Conservation (phyloP, 2,888 invertebrate genomes). For the Drosophila pseudotalamancana region DNA sequence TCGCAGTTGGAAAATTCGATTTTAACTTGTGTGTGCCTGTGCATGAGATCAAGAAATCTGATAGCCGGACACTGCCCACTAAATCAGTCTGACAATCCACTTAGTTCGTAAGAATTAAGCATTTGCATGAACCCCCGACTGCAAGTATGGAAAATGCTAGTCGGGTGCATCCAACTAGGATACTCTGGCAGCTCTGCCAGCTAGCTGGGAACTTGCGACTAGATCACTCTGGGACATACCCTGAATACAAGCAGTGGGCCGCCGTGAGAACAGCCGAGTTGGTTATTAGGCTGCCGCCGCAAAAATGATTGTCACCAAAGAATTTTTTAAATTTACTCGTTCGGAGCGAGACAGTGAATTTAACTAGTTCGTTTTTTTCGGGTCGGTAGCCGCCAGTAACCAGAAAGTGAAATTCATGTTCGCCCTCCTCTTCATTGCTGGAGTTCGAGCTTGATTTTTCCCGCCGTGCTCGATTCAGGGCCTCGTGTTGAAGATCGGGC, state of each 20-base stretch:
- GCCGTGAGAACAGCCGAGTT: slow-evolving; percentile 54
- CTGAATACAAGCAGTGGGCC: slow-evolving; percentile 56
- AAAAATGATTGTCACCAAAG: slow-evolving; percentile 65
- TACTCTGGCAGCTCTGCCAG: too few relatives aligned
- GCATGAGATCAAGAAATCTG: too few relatives aligned
- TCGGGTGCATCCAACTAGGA: too few relatives aligned
- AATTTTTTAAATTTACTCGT: neutral
- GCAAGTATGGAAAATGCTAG: too few relatives aligned
- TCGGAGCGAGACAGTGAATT: slow-evolving; percentile 54
- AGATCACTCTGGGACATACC: too few relatives aligned
- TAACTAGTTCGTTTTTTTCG: slow-evolving; percentile 18
- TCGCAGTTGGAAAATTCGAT: too few relatives aligned
- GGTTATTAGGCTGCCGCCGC: slow-evolving; percentile 63
- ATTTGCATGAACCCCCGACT: too few relatives aligned
- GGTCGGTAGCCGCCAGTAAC: slow-evolving; percentile 70
- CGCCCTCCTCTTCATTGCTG: neutral
- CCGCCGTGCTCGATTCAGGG: neutral
- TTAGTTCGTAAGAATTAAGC: too few relatives aligned
- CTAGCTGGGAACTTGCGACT: too few relatives aligned
- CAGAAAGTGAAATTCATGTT: slow-evolving; percentile 46
- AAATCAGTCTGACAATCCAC: too few relatives aligned
- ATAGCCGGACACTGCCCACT: too few relatives aligned
- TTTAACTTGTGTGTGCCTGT: too few relatives aligned
- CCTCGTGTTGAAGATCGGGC: neutral
- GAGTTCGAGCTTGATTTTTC: neutral